Evolutionary conservation across 2,888 invertebrate species (phyloP).

Genomic region (Coenonympha arcania): DNA sequence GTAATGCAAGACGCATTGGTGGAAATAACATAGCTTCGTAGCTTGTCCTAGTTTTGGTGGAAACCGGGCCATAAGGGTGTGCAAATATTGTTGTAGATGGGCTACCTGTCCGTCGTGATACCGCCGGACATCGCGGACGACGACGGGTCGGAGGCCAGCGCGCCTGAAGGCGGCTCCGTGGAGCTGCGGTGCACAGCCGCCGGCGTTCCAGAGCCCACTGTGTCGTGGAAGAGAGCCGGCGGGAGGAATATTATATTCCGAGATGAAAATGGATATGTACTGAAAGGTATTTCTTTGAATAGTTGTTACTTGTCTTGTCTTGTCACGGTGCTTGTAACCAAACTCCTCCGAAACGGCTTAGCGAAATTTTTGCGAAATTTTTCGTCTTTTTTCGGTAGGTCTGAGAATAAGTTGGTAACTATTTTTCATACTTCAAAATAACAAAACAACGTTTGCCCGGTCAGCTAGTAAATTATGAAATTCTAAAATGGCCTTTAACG

Average conservation of each 20-base stretch:
- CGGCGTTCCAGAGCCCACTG: constrained; percentile 84
- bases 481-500: too few species aligned
- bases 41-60: neutral
- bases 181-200: constrained; percentile 84
- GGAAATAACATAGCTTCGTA: neutral
- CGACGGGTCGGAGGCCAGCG: constrained; percentile 77
- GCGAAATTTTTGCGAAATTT: too few species aligned
- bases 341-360: too few species aligned
- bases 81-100: constrained; percentile 76
- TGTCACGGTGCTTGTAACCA: too few species aligned
- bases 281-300: constrained; percentile 74
- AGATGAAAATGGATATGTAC: constrained; percentile 77
- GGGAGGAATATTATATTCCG: constrained; percentile 83
- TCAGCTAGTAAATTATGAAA: too few species aligned
- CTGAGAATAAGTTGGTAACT: too few species aligned
- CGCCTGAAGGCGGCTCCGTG: constrained; percentile 85
- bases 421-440: too few species aligned
- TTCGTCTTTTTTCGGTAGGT: too few species aligned
- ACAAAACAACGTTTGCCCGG: too few species aligned
- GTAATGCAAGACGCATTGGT: neutral
- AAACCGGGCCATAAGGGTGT: neutral
- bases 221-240: constrained; percentile 86
- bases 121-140: constrained; percentile 86
- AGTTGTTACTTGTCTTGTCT: too few species aligned
- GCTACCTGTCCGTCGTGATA: constrained; percentile 87